Conservation (phyloP, 2,113 vertebrate species). For the Thryonomys swinderianus region DNA sequence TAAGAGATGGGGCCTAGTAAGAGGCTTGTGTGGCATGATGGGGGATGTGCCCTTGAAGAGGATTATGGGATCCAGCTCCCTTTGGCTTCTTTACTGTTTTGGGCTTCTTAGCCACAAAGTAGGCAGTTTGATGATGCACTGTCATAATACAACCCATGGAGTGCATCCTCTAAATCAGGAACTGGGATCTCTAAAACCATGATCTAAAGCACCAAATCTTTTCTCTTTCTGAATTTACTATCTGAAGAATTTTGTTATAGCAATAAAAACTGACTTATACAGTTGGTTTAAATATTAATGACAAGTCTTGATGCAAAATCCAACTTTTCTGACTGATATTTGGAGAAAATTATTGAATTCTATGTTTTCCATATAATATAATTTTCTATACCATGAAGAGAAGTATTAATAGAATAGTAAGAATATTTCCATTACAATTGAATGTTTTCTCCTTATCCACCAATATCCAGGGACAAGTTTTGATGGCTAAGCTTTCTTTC, state of each 20-base stretch:
- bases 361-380: neutral
- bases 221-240: neutral
- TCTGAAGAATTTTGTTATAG: neutral
- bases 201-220: neutral
- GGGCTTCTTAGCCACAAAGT: neutral
- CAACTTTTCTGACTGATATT: constrained; percentile 6
- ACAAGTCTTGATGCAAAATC: neutral
- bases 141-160: too few relatives aligned
- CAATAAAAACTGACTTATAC: neutral
- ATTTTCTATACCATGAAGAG: neutral
- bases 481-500: neutral
- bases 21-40: neutral
- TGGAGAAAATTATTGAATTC: neutral
- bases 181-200: neutral
- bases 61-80: too few relatives aligned
- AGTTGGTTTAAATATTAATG: neutral
- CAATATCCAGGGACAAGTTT: neutral
- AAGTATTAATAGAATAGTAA: neutral
- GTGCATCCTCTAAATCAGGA: neutral
- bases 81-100: neutral
- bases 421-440: neutral
- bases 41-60: neutral
- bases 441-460: neutral
- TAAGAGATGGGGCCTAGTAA: neutral
- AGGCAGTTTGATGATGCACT: neutral